Base-by-base conservation (phyloP, 1,140 invertebrate genomes). In the Orchestia grillus region DNA sequence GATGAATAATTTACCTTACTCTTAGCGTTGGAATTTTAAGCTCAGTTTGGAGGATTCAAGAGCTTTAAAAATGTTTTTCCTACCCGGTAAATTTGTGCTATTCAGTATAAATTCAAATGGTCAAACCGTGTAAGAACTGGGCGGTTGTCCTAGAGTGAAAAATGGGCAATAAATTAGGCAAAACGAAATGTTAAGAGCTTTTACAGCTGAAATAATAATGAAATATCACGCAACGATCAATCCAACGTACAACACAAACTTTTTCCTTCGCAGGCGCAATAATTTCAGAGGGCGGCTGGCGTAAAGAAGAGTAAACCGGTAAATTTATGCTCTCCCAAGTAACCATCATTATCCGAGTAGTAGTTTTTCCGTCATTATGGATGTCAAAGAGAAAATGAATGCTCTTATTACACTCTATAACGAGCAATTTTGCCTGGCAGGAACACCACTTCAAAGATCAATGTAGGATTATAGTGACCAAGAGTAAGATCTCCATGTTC, bases 381-480 rank as follows among this genome's bases (percentile, higher is more conserved):
- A 77, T 77, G 62, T 77, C 15, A 77, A 77, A 77, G 11, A 77
- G 62, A 77, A 28, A 77, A 77, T 77, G 28, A 77, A 77, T 77
- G 62, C 62, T 77, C 62, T 77, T 77, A 77, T 77, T 77, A 77
- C 62, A 77, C 15, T 77, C 62, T 77, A 90, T 90, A 90, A 90
- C 43, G 88, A 90, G 43, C 88, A 44, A 28, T 44, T 90, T 90
- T 90, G 41, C 41, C 42, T 41, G 88, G 41, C 88, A 90, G 43
- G 42, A 77, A 77, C 28, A 77, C 62, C 28, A 77, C 62, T 77
- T 77, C 88, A 90, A 44, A 90, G 41, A 90, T 90, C 88, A 90
- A 90, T 90, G 88, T 90, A 44, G 88, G n/a, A 90, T 90, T 90
- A 41, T 90, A 90, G 88, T 90, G 88, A 28, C n/a, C 88, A 90